A percentile compares a stretch with the other conserved stretches of the same genome.
Evolutionary conservation across 1,140 invertebrate species (phyloP).

Genomic region (Calycopis cecrops): DNA sequence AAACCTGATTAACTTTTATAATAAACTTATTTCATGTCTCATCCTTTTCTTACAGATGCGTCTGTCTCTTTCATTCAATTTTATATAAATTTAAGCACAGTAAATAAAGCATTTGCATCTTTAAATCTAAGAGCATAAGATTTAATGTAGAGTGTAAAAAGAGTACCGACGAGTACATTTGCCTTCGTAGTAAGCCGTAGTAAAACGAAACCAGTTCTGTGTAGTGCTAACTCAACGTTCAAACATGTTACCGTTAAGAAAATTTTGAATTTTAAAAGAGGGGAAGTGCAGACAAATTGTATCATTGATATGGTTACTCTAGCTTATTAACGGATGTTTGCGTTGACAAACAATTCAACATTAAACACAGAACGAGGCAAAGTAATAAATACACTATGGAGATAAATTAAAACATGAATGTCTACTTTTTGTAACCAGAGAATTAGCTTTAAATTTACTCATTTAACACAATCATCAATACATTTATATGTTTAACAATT

Average conservation of each 20-base stretch:
- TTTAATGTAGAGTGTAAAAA: constrained; percentile 16
- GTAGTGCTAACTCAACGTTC: constrained; percentile 48
- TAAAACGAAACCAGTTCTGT: constrained; percentile 62
- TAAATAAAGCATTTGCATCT: constrained; percentile 1
- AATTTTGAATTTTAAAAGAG: constrained; percentile 12
- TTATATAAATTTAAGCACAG: constrained; percentile 2
- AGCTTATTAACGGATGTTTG: no score
- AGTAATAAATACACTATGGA: background rate
- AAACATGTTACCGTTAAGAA: constrained; percentile 59
- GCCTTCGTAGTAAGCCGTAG: constrained; percentile 61
- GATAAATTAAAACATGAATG: constrained; percentile 2
- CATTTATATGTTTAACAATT: no score
- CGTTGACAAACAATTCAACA: no score
- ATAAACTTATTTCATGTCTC: background rate
- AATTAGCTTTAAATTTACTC: no score
- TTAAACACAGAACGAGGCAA: no score
- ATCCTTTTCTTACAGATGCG: background rate
- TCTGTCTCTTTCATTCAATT: constrained; percentile 11
- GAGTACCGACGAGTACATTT: no score
- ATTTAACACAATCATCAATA: no score
- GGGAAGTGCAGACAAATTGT: constrained; percentile 28
- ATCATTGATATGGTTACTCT: no score
- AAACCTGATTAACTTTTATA: background rate
- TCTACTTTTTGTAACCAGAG: no score
- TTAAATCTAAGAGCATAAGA: constrained; percentile 5